phyloP scores from a whole-genome alignment of 1,140 invertebrate species.

The Coptotermes formosanus region DNA sequence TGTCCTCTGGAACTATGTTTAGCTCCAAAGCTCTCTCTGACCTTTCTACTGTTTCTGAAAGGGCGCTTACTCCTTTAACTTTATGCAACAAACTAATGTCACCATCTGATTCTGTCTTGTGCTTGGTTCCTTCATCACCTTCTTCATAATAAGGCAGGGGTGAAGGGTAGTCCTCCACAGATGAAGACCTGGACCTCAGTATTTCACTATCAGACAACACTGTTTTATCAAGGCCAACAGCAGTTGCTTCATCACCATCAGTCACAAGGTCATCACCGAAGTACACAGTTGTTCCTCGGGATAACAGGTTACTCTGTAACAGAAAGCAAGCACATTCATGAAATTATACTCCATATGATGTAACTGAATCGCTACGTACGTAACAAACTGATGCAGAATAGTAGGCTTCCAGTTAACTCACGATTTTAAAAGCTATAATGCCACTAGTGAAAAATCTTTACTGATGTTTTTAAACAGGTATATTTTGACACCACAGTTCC shows the following conservation, averaged over 20 bases:
- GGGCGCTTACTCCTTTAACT: background rate
- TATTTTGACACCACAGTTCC: too few species aligned
- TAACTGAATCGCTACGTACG: too few species aligned
- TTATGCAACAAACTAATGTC: background rate
- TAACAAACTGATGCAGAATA: too few species aligned
- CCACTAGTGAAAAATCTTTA: too few species aligned
- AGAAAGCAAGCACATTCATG: background rate
- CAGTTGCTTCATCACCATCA: constrained; percentile 23
- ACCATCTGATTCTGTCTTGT: background rate
- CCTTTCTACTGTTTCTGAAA: background rate
- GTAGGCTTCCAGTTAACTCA: too few species aligned
- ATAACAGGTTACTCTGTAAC: constrained; percentile 24
- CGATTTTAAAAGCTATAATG: too few species aligned
- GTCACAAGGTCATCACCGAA: constrained; percentile 33
- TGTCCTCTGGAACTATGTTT: background rate
- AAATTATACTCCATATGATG: background rate
- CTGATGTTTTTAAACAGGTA: too few species aligned
- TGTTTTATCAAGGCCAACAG: background rate
- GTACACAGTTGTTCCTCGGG: constrained; percentile 31
- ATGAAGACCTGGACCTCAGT: background rate
- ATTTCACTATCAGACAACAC: background rate
- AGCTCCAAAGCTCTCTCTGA: background rate
- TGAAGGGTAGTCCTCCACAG: background rate
- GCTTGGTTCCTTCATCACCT: background rate
- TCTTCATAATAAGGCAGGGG: background rate